Base-by-base conservation (phyloP, 2,888 invertebrate species). In the Toxonevra muliebris region DNA sequence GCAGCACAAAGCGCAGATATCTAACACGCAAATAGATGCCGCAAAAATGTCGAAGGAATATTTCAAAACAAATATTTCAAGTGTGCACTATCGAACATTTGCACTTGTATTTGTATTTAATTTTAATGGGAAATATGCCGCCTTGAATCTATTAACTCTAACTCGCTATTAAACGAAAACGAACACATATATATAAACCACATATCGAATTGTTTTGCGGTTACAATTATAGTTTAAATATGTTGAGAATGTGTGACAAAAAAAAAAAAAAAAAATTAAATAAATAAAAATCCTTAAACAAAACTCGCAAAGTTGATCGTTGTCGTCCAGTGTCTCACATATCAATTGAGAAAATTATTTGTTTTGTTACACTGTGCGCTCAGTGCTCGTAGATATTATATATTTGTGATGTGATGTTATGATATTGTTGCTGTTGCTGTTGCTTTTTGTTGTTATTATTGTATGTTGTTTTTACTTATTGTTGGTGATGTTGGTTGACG, bases 171-270 rank as follows among this genome's bases (percentile, higher is more conserved):
- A 2, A 30, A 30, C 7, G 7, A 2, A 4, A 30, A 4, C 7
- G 30, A 30, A 7, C 30, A n/a, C n/a, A n/a, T n/a, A n/a, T n/a
- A n/a, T n/a, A n/a, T n/a, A 30, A 60, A 65, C 65, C 65, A 30
- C 65, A 4, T 30, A 59, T 50, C 58, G 52, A 50, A 65, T 65
- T 65, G 64, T 50, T 50, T 58, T 65, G 65, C 15, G 65, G 65
- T 65, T 65, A 52, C 42, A 58, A 40, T 45, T 30, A 30, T n/a
- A n/a, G n/a, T n/a, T n/a, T n/a, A n/a, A n/a, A n/a, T n/a, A n/a
- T n/a, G n/a, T n/a, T n/a, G n/a, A n/a, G n/a, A n/a, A n/a, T 30
- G 30, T 30, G 30, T 7, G 30, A 30, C 30, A 30, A 4, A 7
- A 7, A 61, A 60, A 43, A 60, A 43, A 40, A 30, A n/a, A 52